Evolutionary conservation across 2,888 invertebrate genomes (phyloP).

Genomic region (Thyatira batis): DNA sequence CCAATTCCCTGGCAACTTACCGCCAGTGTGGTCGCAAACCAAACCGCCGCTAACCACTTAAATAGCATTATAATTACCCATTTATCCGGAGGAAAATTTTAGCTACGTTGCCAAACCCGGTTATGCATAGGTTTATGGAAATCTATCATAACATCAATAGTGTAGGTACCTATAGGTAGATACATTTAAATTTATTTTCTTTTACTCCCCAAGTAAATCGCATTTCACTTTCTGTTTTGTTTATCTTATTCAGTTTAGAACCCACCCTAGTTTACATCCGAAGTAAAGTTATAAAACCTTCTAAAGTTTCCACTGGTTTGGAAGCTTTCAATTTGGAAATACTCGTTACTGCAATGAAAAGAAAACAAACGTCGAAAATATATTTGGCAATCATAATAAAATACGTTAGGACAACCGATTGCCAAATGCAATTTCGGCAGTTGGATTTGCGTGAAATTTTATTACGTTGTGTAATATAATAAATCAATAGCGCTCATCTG

Average conservation of each 20-base stretch:
- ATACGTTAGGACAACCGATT: constrained; percentile 26
- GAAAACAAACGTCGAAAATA: background rate
- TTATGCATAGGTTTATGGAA: background rate
- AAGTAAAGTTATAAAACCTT: too few species aligned
- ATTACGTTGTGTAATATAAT: constrained; percentile 39
- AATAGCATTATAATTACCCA: constrained; percentile 12
- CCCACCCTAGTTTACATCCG: too few species aligned
- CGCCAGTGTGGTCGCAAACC: constrained; percentile 8
- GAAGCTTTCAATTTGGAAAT: background rate
- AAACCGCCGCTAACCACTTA: constrained; percentile 11
- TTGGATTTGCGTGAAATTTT: constrained; percentile 31
- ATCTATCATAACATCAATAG: background rate
- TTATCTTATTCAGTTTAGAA: too few species aligned
- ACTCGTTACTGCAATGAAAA: background rate
- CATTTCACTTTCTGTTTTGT: too few species aligned
- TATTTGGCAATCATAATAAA: constrained; percentile 12
- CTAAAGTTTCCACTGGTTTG: too few species aligned
- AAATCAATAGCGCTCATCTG: constrained; percentile 36
- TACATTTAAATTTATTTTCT: background rate
- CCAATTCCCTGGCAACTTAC: constrained; percentile 27
- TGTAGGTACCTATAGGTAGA: too few species aligned
- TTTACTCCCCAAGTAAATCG: background rate
- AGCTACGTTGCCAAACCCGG: background rate
- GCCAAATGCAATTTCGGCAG: constrained; percentile 26
- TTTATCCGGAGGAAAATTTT: background rate